A percentile compares a stretch with the other conserved stretches of the same genome.
phyloP scores from a whole-genome alignment of 2,888 invertebrate genomes.

The Agrotis clavis region DNA sequence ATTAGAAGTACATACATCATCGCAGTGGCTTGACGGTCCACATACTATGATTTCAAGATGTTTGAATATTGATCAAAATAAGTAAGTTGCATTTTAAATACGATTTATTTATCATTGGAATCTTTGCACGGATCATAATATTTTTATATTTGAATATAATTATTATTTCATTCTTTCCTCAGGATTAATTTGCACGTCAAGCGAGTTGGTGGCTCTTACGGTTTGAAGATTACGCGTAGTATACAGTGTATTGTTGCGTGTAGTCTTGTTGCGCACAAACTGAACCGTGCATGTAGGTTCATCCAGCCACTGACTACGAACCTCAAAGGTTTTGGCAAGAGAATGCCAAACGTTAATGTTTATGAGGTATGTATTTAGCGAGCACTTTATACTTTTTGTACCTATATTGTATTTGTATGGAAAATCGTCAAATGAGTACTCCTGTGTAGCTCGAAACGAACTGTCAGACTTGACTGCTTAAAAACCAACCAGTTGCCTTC shows the following conservation, averaged over 20 bases:
- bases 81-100: conserved; percentile 15
- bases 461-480: too few relatives aligned
- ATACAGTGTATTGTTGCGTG: conserved; percentile 91
- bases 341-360: conserved; percentile 82
- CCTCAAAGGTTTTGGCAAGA: conserved; percentile 91
- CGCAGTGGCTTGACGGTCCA: conserved; percentile 91
- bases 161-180: not conserved
- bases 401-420: too few relatives aligned
- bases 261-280: conserved; percentile 91
- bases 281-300: conserved; percentile 92
- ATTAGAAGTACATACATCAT: conserved; percentile 91
- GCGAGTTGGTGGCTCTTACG: conserved; percentile 89
- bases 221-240: conserved; percentile 93
- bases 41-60: conserved; percentile 88
- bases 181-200: conserved; percentile 92
- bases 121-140: not conserved
- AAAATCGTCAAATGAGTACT: too few relatives aligned
- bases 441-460: too few relatives aligned
- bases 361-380: conserved; percentile 81
- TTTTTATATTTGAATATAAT: too few relatives aligned
- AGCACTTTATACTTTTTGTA: too few relatives aligned
- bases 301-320: conserved; percentile 92
- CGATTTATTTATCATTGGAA: not conserved
- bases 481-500: too few relatives aligned
- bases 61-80: conserved; percentile 87